Conservation (phyloP, 2,888 invertebrate species). For the Smittia aterrima region DNA sequence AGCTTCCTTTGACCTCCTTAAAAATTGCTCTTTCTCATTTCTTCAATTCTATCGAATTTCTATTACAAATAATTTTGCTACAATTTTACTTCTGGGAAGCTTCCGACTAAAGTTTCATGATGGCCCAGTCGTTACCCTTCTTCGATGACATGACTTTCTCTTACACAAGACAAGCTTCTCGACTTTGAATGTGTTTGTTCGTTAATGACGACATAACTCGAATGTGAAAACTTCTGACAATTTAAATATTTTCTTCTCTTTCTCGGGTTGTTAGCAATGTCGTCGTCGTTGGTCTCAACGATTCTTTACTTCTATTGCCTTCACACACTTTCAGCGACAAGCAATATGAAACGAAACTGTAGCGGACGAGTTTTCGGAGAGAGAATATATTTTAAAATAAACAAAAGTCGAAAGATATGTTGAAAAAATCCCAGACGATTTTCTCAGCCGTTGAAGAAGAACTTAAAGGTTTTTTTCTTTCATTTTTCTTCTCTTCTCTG, state of each 20-base stretch:
- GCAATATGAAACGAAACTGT: background rate
- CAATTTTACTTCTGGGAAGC: too few relatives aligned
- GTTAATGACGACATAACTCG: background rate
- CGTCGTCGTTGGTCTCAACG: background rate
- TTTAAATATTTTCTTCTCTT: background rate
- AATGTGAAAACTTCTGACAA: background rate
- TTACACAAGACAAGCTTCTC: too few relatives aligned
- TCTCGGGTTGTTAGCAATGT: background rate
- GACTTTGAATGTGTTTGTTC: background rate
- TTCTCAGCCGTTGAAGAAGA: constrained; percentile 24
- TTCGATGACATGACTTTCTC: too few relatives aligned
- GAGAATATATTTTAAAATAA: constrained; percentile 40
- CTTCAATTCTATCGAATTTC: too few relatives aligned
- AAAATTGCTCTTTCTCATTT: too few relatives aligned
- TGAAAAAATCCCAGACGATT: constrained; percentile 39
- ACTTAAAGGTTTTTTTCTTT: background rate
- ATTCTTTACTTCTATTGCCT: background rate
- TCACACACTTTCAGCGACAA: constrained; percentile 7
- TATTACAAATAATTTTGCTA: too few relatives aligned
- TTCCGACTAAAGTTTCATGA: too few relatives aligned
- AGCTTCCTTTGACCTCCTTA: too few relatives aligned
- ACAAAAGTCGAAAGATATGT: constrained; percentile 28
- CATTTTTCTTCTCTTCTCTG: background rate
- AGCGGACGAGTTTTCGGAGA: background rate
- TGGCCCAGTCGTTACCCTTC: too few relatives aligned